A percentile compares a stretch with the other conserved stretches of the same genome.
phyloP scores from a whole-genome alignment of 2,888 invertebrate species.

The Tenthredo amoena region DNA sequence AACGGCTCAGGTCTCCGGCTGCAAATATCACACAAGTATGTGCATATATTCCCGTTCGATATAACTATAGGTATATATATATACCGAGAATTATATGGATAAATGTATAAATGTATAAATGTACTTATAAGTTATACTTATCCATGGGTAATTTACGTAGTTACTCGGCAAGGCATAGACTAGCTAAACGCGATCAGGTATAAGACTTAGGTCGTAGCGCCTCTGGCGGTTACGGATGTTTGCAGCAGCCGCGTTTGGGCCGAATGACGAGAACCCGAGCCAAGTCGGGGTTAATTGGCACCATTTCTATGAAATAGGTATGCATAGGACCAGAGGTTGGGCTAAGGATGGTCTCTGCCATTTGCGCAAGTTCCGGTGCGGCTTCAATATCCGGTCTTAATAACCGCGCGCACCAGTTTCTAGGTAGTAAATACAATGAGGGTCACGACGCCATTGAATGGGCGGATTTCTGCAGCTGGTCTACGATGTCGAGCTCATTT shows the following conservation, averaged over 20 bases:
- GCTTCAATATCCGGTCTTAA: slow-evolving; percentile 41
- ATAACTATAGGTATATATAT: no score
- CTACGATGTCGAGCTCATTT: background rate
- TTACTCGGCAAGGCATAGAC: background rate
- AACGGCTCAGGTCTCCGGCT: background rate
- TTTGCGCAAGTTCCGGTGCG: slow-evolving; percentile 37
- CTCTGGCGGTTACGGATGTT: slow-evolving; percentile 3
- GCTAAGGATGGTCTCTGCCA: slow-evolving; percentile 18
- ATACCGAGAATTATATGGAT: no score
- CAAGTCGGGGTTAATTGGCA: slow-evolving; percentile 26
- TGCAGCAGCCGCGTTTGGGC: background rate
- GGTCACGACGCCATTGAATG: background rate
- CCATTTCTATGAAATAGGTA: slow-evolving; percentile 5
- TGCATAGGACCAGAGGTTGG: background rate
- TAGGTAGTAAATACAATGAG: background rate
- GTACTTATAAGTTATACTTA: slow-evolving; percentile 2
- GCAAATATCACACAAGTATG: background rate
- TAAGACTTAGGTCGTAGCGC: background rate
- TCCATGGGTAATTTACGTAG: background rate
- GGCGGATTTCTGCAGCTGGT: background rate
- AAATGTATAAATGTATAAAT: background rate
- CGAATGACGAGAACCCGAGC: background rate
- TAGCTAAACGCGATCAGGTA: background rate
- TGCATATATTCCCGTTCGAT: background rate
- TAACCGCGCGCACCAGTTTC: background rate